A percentile compares a stretch with the other conserved stretches of the same genome.
Conservation (phyloP, 92 coral and sea anemone genomes). For the Actinernus sp. region DNA sequence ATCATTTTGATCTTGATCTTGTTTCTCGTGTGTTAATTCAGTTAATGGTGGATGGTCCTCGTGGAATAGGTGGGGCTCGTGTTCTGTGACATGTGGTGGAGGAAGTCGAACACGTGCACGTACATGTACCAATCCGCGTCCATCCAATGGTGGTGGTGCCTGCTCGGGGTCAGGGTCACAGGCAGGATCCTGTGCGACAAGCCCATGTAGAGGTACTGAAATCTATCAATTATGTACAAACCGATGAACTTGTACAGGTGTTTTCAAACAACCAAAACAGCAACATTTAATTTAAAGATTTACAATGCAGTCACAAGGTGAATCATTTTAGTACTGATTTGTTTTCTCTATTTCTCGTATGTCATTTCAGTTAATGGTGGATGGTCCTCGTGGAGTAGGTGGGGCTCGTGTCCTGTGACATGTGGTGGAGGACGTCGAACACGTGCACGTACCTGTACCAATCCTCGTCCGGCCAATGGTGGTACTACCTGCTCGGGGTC, state of each 20-base stretch:
- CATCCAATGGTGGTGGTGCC: conserved; percentile 32
- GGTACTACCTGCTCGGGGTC: conserved; percentile 39
- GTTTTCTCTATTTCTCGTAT: too few species aligned
- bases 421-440: conserved; percentile 62
- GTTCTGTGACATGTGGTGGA: conserved; percentile 47
- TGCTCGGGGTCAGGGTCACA: conserved; percentile 15
- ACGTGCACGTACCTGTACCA: conserved; percentile 58
- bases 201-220: conserved; percentile 21
- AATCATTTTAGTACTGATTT: too few species aligned
- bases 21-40: not conserved
- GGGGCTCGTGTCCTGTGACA: conserved; percentile 39
- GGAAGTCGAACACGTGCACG: conserved; percentile 41
- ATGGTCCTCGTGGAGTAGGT: conserved; percentile 55
- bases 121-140: conserved; percentile 37
- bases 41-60: conserved; percentile 36
- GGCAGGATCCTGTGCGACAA: conserved; percentile 3
- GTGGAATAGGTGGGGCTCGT: conserved; percentile 42
- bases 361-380: conserved; percentile 43
- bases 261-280: too few species aligned
- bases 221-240: too few species aligned
- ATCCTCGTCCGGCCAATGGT: conserved; percentile 51
- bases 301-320: too few species aligned
- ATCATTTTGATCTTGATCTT: not conserved
- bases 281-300: too few species aligned
- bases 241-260: too few species aligned